Evolutionary conservation across 2,888 invertebrate species (phyloP), one percentile per base, ranked within the genome.

Genomic region (Mimas tiliae): DNA sequence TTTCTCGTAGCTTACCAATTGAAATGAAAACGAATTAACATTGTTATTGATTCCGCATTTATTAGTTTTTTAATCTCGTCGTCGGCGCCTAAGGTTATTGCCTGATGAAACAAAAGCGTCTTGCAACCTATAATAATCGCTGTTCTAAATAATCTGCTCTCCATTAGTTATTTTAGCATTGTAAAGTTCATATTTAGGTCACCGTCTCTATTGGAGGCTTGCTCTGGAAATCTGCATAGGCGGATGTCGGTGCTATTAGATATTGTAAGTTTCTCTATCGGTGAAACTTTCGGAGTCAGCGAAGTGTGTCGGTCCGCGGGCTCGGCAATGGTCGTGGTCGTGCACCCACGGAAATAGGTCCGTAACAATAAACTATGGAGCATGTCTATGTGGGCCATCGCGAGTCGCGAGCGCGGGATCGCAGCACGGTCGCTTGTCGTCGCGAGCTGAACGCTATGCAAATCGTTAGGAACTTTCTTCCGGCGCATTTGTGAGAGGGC

Each of bases 211-310:
- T 27, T 86, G 86, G 85, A 89, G 87, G 87, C 84, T 88, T 85
- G 90, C 88, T 91, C 91, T 91, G 91, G 90, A 90, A 92, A 92
- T 92, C 91, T 91, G 91, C 92, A 91, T 92, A 91, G 90, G 91
- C 91, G 92, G 92, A 92, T 91, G 91, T 90, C 74, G 85, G 88
- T 83, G 88, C 87, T 88, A 89, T 90, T 91, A 91, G 88, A 90
- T 89, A 89, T 89, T 88, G 90, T 89, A 85, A 86, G 87, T 92
- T 92, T 93, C 93, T 92, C 91, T 88, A 87, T 86, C 80, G 90
- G 90, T 87, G 92, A 92, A 93, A 93, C 92, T 90, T 91, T 91
- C 86, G 84, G 88, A 89, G 86, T 85, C 83, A 87, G 85, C 85
- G 83, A 91, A 91, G 89, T 91, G 85, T 89, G 90, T 86, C 91